Percentiles rank a stretch among this genome's conserved stretches.
Evolutionary conservation across 2,113 vertebrate species (phyloP).

Genomic region (Brachyistius frenatus): DNA sequence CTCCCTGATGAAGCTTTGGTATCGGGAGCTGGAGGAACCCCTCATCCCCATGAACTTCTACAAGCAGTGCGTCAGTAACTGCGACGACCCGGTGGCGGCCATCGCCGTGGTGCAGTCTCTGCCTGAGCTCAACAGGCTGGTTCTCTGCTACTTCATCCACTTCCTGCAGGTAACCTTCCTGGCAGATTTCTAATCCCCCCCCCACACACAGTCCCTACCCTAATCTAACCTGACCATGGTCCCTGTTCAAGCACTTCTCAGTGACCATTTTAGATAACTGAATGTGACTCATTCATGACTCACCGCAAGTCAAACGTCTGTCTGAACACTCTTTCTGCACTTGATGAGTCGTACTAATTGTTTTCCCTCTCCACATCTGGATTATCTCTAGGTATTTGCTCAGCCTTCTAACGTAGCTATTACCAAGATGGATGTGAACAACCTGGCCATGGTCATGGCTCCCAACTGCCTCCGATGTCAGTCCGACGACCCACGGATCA

Average conservation of each 20-base stretch:
- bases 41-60: conserved; percentile 93
- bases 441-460: conserved; percentile 95
- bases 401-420: conserved; percentile 91
- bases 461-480: conserved; percentile 94
- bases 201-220: too few relatives aligned
- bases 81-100: conserved; percentile 88
- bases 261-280: neutral
- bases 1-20: conserved; percentile 93
- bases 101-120: conserved; percentile 90
- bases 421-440: conserved; percentile 96
- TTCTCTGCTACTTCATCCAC: conserved; percentile 93
- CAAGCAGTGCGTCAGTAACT: conserved; percentile 90
- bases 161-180: conserved; percentile 88
- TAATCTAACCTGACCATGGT: neutral
- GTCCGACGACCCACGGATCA: conserved; percentile 90
- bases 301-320: conserved; percentile 26
- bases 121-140: conserved; percentile 90
- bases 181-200: too few relatives aligned
- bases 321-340: neutral
- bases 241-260: neutral
- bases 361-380: neutral
- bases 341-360: neutral
- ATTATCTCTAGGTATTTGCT: conserved; percentile 87
- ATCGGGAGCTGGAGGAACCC: conserved; percentile 92
- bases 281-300: neutral